These are phyloP conservation scores for Gracilinanus agilis DNA, from an alignment of 2,113 vertebrate species.

Conservation along the genomic window DNA sequence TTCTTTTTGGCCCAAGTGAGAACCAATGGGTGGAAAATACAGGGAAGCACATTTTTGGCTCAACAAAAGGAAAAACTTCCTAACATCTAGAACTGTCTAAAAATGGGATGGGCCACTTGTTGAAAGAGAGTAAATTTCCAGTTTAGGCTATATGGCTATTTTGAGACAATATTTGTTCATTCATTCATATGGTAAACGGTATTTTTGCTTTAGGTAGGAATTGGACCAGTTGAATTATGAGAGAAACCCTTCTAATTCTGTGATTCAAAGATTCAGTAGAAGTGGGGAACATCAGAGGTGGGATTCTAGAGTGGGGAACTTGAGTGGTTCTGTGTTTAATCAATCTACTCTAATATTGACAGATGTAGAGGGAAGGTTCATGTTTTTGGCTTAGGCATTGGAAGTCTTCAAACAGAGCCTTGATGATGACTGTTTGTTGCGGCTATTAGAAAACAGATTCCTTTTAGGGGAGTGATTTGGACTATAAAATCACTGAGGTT, in stretches of 20 bases:
- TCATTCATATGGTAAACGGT: background rate
- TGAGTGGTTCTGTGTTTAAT: background rate
- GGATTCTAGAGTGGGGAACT: background rate
- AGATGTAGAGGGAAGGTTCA: background rate
- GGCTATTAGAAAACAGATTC: background rate
- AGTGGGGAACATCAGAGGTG: background rate
- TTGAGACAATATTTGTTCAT: background rate
- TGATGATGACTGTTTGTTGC: background rate
- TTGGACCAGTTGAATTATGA: background rate
- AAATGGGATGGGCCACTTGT: background rate
- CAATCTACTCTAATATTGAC: background rate
- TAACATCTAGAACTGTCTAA: background rate
- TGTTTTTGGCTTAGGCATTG: background rate
- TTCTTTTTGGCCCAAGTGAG: background rate
- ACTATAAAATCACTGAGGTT: background rate
- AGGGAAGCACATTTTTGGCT: slow-evolving; percentile 1
- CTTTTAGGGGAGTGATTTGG: background rate
- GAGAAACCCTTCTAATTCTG: background rate
- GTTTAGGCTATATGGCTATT: background rate
- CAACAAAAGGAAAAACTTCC: background rate
- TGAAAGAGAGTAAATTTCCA: background rate
- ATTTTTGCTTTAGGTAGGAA: background rate
- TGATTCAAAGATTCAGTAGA: background rate
- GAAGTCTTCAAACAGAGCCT: background rate
- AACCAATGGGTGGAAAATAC: background rate